Evolutionary conservation across 2,888 invertebrate species (phyloP).

Genomic region (Nymphalis urticae): DNA sequence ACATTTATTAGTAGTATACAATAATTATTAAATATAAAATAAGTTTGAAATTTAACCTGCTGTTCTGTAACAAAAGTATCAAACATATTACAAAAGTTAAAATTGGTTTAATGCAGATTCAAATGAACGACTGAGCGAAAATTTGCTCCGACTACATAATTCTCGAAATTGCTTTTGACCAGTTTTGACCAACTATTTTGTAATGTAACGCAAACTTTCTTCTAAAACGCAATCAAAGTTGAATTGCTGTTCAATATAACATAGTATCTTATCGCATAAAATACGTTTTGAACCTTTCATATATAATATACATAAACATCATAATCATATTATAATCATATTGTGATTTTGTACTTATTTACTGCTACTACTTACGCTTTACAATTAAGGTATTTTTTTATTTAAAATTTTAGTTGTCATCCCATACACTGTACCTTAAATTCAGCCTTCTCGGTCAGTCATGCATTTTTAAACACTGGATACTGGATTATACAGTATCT

Average conservation of each 20-base stretch:
- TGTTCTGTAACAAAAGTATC: not conserved
- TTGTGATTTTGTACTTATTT: too few relatives aligned
- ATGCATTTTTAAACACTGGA: too few relatives aligned
- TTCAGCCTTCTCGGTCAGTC: too few relatives aligned
- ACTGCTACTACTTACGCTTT: too few relatives aligned
- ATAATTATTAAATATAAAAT: too few relatives aligned
- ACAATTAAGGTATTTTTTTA: too few relatives aligned
- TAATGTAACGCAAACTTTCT: constrained; percentile 18
- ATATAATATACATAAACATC: not conserved
- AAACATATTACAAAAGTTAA: not conserved
- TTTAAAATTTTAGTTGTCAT: too few relatives aligned
- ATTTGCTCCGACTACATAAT: constrained; percentile 25
- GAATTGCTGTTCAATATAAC: not conserved
- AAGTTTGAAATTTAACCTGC: not conserved
- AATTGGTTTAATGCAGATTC: not conserved
- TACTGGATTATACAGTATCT: too few relatives aligned
- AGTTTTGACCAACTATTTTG: constrained; percentile 14
- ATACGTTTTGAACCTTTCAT: not conserved
- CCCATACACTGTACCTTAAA: too few relatives aligned
- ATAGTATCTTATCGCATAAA: not conserved
- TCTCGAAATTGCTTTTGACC: constrained; percentile 20
- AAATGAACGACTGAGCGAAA: not conserved
- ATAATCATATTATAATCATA: too few relatives aligned
- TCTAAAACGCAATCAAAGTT: not conserved
- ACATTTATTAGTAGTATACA: too few relatives aligned